Conservation (phyloP, 2,113 vertebrate genomes). For the Ancistrus triradiatus region DNA sequence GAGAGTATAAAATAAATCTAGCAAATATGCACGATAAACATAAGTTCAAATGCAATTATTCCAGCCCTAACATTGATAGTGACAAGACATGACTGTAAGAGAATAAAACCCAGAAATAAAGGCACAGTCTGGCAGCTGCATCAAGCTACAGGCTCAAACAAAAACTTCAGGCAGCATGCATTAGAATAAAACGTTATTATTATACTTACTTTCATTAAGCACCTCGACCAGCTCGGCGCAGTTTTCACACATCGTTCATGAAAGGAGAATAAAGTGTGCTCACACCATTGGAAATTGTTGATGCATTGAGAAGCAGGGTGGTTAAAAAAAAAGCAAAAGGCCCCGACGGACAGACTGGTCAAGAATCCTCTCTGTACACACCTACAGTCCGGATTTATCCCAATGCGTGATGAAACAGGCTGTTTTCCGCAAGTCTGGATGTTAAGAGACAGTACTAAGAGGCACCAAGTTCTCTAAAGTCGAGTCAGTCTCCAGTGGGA, state of each 20-base stretch:
- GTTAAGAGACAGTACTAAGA: slow-evolving; percentile 46
- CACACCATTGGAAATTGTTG: slow-evolving; percentile 74
- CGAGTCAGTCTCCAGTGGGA: slow-evolving; percentile 68
- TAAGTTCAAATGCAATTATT: too few relatives aligned
- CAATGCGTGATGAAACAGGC: too few relatives aligned
- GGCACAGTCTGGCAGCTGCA: too few relatives aligned
- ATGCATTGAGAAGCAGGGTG: slow-evolving; percentile 58
- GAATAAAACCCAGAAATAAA: background rate
- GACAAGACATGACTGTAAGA: too few relatives aligned
- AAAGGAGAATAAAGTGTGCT: slow-evolving; percentile 60
- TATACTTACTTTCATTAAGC: slow-evolving; percentile 94
- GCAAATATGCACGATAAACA: too few relatives aligned
- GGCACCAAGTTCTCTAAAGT: slow-evolving; percentile 51
- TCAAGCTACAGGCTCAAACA: too few relatives aligned
- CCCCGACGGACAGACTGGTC: slow-evolving; percentile 55
- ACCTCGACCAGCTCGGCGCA: slow-evolving; percentile 98
- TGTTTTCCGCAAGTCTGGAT: background rate
- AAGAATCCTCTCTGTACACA: slow-evolving; percentile 12
- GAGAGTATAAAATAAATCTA: too few relatives aligned
- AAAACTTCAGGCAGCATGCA: background rate
- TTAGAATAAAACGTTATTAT: background rate
- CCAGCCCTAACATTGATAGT: too few relatives aligned
- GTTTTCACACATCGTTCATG: slow-evolving; percentile 98
- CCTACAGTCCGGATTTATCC: background rate
- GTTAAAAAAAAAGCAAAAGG: slow-evolving; percentile 40